Evolutionary conservation across 2,113 vertebrate genomes (phyloP).

Genomic region (Morone chrysops): DNA sequence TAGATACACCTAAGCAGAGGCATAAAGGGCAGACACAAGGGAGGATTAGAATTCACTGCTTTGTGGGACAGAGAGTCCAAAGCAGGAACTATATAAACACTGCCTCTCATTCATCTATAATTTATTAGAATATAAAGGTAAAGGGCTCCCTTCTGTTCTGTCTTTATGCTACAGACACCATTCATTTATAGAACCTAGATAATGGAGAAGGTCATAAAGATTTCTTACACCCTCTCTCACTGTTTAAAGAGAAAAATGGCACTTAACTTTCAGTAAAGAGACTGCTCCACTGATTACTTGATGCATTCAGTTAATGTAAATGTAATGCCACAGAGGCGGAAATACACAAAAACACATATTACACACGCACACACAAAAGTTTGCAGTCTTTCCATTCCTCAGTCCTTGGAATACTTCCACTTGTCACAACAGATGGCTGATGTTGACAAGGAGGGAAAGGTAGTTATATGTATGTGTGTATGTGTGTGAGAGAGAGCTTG

Average conservation of each 20-base stretch:
- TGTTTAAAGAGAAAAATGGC: background rate
- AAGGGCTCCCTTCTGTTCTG: background rate
- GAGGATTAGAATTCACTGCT: background rate
- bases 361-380: background rate
- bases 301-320: background rate
- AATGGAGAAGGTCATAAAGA: conserved; percentile 9
- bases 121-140: conserved; percentile 35
- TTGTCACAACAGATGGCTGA: conserved; percentile 65
- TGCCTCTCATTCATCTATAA: conserved; percentile 4
- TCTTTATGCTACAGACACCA: background rate
- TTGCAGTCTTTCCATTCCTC: conserved; percentile 1
- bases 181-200: conserved; percentile 4
- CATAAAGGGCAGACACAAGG: background rate
- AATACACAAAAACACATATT: background rate
- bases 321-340: background rate
- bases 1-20: background rate
- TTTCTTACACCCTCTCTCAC: background rate
- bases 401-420: conserved; percentile 28
- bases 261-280: background rate
- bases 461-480: conserved; percentile 17
- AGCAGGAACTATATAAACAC: background rate
- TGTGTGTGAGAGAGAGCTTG: conserved; percentile 3
- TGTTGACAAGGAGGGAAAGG: conserved; percentile 46
- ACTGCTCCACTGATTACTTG: background rate
- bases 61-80: background rate